Evolutionary conservation across 1,140 invertebrate species (phyloP), one percentile per base, ranked within the genome.

Genomic region (Drosophila lini): DNA sequence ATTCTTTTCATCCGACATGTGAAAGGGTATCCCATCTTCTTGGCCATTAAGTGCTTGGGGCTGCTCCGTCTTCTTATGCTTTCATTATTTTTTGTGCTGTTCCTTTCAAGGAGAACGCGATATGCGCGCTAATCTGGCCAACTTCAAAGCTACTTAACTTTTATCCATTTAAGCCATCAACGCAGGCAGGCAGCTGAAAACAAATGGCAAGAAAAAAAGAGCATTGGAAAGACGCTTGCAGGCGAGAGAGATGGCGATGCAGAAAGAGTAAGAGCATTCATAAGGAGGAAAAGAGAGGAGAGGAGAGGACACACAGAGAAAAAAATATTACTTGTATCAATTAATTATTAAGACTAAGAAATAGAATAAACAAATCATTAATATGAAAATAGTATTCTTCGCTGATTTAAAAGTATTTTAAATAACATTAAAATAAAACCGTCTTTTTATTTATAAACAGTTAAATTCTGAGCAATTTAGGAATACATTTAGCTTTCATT

Each of bases 131-230:
- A 88, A 88, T 88, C 83, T 88, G 69, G 74, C 77, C 83, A 89
- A 88, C 83, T 88, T 88, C 84, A 88, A 88, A 88, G 83, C 84
- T 78, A 80, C 83, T 88, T 88, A 88, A 89, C 84, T 88, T 80
- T 86, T 86, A 86, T 86, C 83, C 83, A 77, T 86, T 86, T 88
- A 86, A 86, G 83, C 83, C 83, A 83, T 88, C 83, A 88, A 69
- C 83, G 63, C 69, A 88, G 75, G 55, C 53, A 63, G 53, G 67
- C 76, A 77, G 78, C 57, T 58, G 63, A 74, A 78, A 88, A 83
- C 79, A 88, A 85, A 85, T 88, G 83, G 75, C 9, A 69, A 77
- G 61, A 82, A 64, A 70, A 77, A 81, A 45, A 19, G 80, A 74
- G 64, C 34, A 71, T 80, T 84, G 77, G 36, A 25, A 67, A 59